Percentiles rank a stretch among this genome's conserved stretches.
These are phyloP conservation scores for Morone saxatilis DNA, from an alignment of 2,113 vertebrate species.

Conservation along the genomic window DNA sequence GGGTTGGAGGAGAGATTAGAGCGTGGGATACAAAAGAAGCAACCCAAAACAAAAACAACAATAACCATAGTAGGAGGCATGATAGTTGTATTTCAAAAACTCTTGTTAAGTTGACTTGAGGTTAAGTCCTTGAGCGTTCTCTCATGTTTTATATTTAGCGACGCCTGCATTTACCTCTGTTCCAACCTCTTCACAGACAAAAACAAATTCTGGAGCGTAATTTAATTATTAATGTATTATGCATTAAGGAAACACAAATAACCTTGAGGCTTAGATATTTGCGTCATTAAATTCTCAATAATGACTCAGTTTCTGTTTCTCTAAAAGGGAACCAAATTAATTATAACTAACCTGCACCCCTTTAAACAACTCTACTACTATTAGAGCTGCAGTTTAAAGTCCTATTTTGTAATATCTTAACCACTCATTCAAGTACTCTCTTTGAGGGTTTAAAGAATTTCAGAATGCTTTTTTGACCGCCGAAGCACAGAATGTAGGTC, in stretches of 20 bases:
- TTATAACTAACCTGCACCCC: constrained; percentile 1
- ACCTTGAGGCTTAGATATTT: constrained; percentile 34
- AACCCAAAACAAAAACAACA: not conserved
- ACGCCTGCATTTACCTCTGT: not conserved
- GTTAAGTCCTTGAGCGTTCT: constrained; percentile 24
- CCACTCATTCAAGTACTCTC: not conserved
- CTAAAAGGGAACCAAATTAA: constrained; percentile 4
- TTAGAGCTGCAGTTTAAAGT: constrained; percentile 1
- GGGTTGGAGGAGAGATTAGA: constrained; percentile 44
- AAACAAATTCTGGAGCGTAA: constrained; percentile 8
- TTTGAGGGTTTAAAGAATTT: not conserved
- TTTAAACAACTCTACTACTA: not conserved
- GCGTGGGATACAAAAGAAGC: not conserved
- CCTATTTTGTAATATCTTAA: not conserved
- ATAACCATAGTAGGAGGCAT: not conserved
- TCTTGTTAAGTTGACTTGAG: not conserved
- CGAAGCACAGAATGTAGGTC: not conserved
- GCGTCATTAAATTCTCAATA: constrained; percentile 21
- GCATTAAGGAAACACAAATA: constrained; percentile 30
- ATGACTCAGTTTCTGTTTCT: constrained; percentile 7
- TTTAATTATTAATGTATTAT: constrained; percentile 48
- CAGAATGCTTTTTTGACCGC: not conserved
- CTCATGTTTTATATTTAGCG: constrained; percentile 36
- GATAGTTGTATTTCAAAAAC: not conserved
- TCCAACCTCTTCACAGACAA: constrained; percentile 18